Evolutionary conservation across 2,113 vertebrate genomes (phyloP), one percentile per base, ranked within the genome.

Genomic region (Pipra filicauda): DNA sequence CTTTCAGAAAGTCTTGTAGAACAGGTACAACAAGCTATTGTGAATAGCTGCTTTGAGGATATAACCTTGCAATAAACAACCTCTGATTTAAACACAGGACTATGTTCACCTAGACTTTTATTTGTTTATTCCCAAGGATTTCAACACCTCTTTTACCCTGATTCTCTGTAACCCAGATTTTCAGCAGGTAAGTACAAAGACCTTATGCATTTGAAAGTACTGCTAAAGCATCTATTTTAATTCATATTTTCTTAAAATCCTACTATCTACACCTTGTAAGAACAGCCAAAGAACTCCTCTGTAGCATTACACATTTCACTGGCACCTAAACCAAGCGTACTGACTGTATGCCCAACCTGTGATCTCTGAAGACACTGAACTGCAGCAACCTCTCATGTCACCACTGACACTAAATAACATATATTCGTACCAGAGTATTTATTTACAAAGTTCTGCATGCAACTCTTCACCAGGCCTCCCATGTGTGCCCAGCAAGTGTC

Each of bases 1-100:
- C 83, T 95, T 79, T 95, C 82, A 86, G 81, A 95, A 96, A 86
- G 82, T 61, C 85, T 92, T 81, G 95, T 51, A 70, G 67, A 96
- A 95, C 95, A 78, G 43, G 89, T 91, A 78, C 27, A 93, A 92
- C 77, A 83, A 92, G 92, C 71, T 92, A 83, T 73, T 94, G 71
- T 91, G 83, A 93, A 58, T 74, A 92, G 80, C 80, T 93, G 85
- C 83, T 96, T 83, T 85, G 77, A 96, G 88, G 61, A 83, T 75
- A 57, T 37, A 86, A 61, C 55, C 78, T 88, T 1, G 0, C 10
- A 85, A 83, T 81, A 95, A 96, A 81, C 72, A 81, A 72, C 17
- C 55, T 85, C 79, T 75, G 72, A 89, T 88, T 93, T 86, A 88
- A 79, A 74, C 82, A 61, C 37, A 37, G n/a, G 33, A 28, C 61